Percentiles rank a stretch among this genome's conserved stretches.
These are phyloP conservation scores for Tachuris rubrigastra DNA, from an alignment of 2,113 vertebrate species.

Conservation along the genomic window DNA sequence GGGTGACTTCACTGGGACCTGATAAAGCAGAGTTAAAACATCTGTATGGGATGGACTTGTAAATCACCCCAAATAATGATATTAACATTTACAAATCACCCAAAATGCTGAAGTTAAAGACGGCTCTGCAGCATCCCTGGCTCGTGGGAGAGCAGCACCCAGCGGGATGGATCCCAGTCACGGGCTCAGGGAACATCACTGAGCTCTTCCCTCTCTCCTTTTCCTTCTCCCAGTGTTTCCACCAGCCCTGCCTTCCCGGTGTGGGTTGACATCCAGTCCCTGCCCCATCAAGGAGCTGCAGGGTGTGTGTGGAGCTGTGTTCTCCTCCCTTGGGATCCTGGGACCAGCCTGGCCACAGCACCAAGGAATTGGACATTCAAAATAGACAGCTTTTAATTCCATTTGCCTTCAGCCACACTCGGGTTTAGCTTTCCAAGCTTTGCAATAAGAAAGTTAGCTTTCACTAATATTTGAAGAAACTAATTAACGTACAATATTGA, in stretches of 20 bases:
- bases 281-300: fast-evolving
- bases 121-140: fast-evolving
- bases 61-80: fast-evolving
- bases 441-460: background rate
- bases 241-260: background rate
- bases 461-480: fast-evolving
- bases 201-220: background rate
- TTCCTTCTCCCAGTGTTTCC: fast-evolving
- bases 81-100: fast-evolving
- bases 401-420: fast-evolving
- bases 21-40: background rate
- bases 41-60: fast-evolving
- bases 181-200: fast-evolving
- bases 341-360: background rate
- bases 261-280: background rate
- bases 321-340: background rate
- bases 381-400: fast-evolving
- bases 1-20: fast-evolving
- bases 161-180: background rate
- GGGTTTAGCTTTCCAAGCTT: background rate
- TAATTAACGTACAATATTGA: background rate
- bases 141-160: fast-evolving
- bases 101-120: fast-evolving
- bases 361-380: fast-evolving
- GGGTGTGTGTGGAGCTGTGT: fast-evolving